Percentiles rank a stretch among this genome's conserved stretches.
phyloP scores from a whole-genome alignment of 2,113 vertebrate genomes.

The Leucopsar rothschildi region DNA sequence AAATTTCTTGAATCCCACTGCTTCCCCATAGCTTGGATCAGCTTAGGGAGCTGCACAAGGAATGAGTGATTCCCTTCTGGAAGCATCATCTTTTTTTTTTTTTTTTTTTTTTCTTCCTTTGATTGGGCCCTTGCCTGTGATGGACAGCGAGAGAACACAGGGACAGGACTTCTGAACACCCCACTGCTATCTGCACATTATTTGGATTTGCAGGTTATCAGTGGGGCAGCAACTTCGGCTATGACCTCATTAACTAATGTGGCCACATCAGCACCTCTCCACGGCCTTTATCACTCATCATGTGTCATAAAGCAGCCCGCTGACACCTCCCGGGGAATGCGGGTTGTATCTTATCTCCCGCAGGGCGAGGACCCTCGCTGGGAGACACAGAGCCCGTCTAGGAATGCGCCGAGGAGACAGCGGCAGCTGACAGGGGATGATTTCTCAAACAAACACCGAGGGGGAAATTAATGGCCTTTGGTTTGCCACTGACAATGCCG shows the following conservation, averaged over 20 bases:
- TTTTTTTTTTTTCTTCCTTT: background rate
- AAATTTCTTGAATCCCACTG: too few relatives aligned
- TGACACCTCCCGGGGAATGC: constrained; percentile 71
- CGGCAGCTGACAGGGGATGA: constrained; percentile 30
- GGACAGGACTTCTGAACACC: constrained; percentile 17
- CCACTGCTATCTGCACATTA: constrained; percentile 64
- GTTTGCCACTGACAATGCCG: background rate
- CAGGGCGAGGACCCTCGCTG: constrained; percentile 59
- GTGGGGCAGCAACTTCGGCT: constrained; percentile 60
- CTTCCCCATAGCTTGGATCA: background rate
- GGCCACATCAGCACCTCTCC: constrained; percentile 78
- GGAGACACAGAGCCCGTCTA: constrained; percentile 60
- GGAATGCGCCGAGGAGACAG: constrained; percentile 72
- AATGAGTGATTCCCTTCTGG: background rate
- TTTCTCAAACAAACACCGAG: constrained; percentile 51
- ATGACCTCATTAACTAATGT: constrained; percentile 82
- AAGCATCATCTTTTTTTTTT: background rate
- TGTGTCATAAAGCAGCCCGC: constrained; percentile 58
- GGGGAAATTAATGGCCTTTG: constrained; percentile 33
- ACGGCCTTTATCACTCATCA: constrained; percentile 71
- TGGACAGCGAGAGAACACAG: constrained; percentile 7
- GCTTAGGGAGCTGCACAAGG: background rate
- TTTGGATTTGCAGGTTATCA: constrained; percentile 78
- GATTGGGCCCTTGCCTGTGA: background rate
- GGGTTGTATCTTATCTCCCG: constrained; percentile 75